Percentiles rank a stretch among this genome's conserved stretches.
phyloP scores from a whole-genome alignment of 2,888 invertebrate species.

The Lycia hirtaria region DNA sequence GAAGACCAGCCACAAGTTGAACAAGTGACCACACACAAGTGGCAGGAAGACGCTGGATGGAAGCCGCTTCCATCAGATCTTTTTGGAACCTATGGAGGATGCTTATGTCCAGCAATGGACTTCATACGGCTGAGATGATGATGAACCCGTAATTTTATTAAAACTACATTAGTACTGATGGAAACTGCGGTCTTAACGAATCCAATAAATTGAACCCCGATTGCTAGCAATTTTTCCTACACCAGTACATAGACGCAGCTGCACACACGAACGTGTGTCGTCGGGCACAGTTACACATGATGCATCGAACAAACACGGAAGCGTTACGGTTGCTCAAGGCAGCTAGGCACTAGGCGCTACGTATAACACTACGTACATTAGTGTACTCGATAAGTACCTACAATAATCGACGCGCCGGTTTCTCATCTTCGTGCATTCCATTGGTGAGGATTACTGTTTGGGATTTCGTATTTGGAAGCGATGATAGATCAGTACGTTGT shows the following conservation, averaged over 20 bases:
- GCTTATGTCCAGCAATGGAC: too few relatives aligned
- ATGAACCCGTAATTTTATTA: too few relatives aligned
- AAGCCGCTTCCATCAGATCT: too few relatives aligned
- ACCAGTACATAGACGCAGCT: not conserved
- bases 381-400: constrained; percentile 21
- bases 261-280: constrained; percentile 44
- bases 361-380: constrained; percentile 27
- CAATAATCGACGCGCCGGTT: constrained; percentile 37
- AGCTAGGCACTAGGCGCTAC: constrained; percentile 28
- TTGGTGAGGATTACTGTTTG: constrained; percentile 23
- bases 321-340: constrained; percentile 46
- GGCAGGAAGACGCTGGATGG: too few relatives aligned
- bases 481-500: not conserved
- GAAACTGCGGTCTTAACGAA: too few relatives aligned
- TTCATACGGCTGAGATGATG: too few relatives aligned
- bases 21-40: too few relatives aligned
- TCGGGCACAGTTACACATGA: constrained; percentile 45
- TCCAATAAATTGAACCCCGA: too few relatives aligned
- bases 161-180: too few relatives aligned
- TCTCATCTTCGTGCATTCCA: constrained; percentile 33
- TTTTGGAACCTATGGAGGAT: too few relatives aligned
- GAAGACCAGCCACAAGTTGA: too few relatives aligned
- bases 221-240: too few relatives aligned
- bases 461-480: constrained; percentile 23
- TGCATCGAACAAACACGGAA: constrained; percentile 49